Base-by-base conservation (phyloP, 1,140 invertebrate genomes). In the Calliphora vicina region DNA sequence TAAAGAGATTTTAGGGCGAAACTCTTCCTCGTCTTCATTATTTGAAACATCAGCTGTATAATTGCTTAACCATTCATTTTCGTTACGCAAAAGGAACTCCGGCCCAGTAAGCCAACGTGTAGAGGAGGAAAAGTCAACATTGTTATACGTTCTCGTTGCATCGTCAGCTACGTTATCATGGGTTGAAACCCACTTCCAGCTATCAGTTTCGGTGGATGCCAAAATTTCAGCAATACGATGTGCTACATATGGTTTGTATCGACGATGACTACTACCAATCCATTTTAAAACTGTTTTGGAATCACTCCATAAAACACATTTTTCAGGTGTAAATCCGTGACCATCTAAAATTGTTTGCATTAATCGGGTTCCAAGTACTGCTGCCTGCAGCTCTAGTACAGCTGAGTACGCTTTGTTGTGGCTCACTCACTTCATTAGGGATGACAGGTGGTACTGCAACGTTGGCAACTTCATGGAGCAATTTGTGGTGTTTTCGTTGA, bases 331-430 rank as follows among this genome's bases (percentile, higher is more conserved):
- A 6, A 81, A 26, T 5, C 45, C 12, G 20, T 82, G 81, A 20
- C 12, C n/a, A 12, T 72, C n/a, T n/a, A 72, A 50, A 8, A 82
- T 42, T 15, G 2, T 82, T 43, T 82, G 27, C 4, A n/a, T 82
- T 20, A 82, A 25, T 1, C 61, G 3, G 5, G 67, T 73, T 6
- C 81, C 81, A 3, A 82, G 23, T 15, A 82, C 81, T 9, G 61
- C 81, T 2, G 81, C 81, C 42, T 82, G 81, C 20, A 82, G n/a
- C n/a, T 82, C 81, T 8, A 82, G 42, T n/a, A 72, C 71, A 82
- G 26, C 13, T 73, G 26, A 73, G n/a, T n/a, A 73, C n/a, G 2
- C 8, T 26, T 43, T 72, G 26, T 23, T 2, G 17, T 17, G 10
- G 8, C 9, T 61, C 25, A 61, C 17, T 20, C 20, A 5, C 9